Evolutionary conservation across 2,797 vertebrate genomes (phyloP), one percentile per base, ranked within the genome.

Genomic region (Acanthornis magna): DNA sequence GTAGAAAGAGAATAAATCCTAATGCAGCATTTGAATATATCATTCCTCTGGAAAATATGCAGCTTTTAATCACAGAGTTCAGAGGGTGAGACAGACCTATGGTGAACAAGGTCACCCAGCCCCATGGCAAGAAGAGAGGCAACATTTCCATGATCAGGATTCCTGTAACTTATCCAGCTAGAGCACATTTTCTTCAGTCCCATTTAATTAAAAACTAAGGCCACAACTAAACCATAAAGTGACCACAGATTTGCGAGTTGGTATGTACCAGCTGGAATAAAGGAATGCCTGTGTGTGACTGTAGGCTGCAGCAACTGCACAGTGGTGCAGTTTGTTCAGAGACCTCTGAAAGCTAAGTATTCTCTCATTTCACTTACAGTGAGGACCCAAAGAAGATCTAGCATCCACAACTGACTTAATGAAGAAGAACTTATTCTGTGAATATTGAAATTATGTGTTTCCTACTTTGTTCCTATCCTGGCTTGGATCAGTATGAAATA

Each of bases 401-500:
- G 7, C 10, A 57, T 2, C 48, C 25, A 2, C 26, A 90, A 89
- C 22, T 96, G 88, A 96, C 22, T 19, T 48, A 50, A 66, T 23
- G 83, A 81, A 90, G 85, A 94, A 81, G 73, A 76, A 38, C 7
- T 11, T 88, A 55, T 85, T 90, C 74, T 91, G 91, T 96, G 95
- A 96, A 96, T 86, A 90, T 54, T 79, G 85, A 67, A 90, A 91
- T 90, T 15, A 86, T 21, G 5, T 66, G 43, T 93, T 95, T 96
- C 80, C 16, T 94, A 48, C 83, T 82, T 85, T 65, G 10, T 87
- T 93, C 50, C 68, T 96, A 13, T 91, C 20, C 85, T 86, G 95
- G 92, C 73, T 93, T 88, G 89, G 87, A 92, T 90, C 71, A 90
- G 30, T 63, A 71, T 63, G 67, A 93, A 91, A 94, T 91, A 71